Conservation (phyloP, 2,113 vertebrate species). For the Chlamydotis undulata region DNA sequence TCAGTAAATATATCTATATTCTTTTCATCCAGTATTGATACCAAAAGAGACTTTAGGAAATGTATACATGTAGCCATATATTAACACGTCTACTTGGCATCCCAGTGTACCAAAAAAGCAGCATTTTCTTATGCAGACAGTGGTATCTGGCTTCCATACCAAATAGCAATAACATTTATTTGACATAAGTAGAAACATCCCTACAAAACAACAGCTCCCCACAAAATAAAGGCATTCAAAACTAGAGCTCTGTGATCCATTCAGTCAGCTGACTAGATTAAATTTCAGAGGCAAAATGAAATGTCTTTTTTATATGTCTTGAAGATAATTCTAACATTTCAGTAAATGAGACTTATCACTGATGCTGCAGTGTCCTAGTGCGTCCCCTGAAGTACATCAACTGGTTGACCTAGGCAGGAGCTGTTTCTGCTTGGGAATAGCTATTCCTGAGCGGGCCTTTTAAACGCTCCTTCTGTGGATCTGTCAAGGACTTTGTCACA, state of each 20-base stretch:
- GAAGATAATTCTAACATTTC: neutral
- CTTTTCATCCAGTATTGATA: slow-evolving; percentile 28
- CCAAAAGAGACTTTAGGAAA: slow-evolving; percentile 12
- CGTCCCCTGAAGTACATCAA: neutral
- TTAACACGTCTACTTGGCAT: slow-evolving; percentile 49
- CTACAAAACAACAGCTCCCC: neutral
- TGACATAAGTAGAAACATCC: slow-evolving; percentile 27
- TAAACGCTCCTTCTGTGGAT: neutral
- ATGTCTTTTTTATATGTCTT: neutral
- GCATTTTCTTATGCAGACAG: slow-evolving; percentile 64
- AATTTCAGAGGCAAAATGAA: neutral
- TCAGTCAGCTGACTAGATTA: neutral
- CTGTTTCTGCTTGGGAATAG: neutral
- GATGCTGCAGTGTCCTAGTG: neutral
- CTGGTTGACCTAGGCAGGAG: neutral
- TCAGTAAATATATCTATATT: slow-evolving; percentile 5
- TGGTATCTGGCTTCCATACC: slow-evolving; percentile 62
- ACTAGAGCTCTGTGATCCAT: neutral
- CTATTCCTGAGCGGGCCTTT: neutral
- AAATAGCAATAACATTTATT: slow-evolving; percentile 33
- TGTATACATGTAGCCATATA: slow-evolving; percentile 31
- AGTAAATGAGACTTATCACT: neutral
- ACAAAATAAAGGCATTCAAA: slow-evolving; percentile 23
- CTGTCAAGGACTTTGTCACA: neutral
- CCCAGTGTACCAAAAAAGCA: slow-evolving; percentile 34